Base-by-base conservation (phyloP, 2,797 vertebrate genomes). In the Cossypha niveicapilla region DNA sequence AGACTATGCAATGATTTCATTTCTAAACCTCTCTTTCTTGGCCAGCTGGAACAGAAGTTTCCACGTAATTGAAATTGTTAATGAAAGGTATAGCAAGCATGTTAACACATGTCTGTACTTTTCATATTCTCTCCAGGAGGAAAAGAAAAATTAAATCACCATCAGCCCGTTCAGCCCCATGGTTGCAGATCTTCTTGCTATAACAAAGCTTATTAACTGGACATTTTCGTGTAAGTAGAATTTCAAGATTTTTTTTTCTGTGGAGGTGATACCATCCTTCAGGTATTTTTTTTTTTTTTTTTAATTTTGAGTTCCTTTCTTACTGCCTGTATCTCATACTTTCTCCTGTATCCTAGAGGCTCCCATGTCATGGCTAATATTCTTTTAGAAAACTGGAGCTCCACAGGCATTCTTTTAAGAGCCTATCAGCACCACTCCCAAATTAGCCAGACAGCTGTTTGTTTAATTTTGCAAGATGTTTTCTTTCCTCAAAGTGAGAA, bases 391-490 rank as follows among this genome's bases (percentile, higher is more conserved):
- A 91, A 95, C 90, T 28, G 35, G 83, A 85, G 68, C 60, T 67
- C 56, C 57, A 51, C 23, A 45, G 23, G 56, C 77, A 91, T 82
- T 84, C 53, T 89, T 83, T 76, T 61, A 86, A 51, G 53, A 88
- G 53, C 48, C 77, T 78, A 79, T 83, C 83, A 91, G 86, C 71
- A 75, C 88, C 68, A 51, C 76, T 92, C 87, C 74, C 77, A 79
- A 77, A 83, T 94, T 50, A 90, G 41, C 88, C 90, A 92, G 93
- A 93, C 74, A 63, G 71, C 28, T 90, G 75, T 92, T 92, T 87
- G 79, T 73, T 86, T 58, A 68, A 82, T 93, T 93, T 90, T 2
- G 0, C 58, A 95, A 93, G 86, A 82, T n/a, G 16, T 90, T 82
- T 85, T 74, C 72, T 93, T 76, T 78, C 58, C 53, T 72, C 65